These are phyloP conservation scores for Sinella curviseta DNA, from an alignment of 1,140 invertebrate genomes.

Conservation along the genomic window DNA sequence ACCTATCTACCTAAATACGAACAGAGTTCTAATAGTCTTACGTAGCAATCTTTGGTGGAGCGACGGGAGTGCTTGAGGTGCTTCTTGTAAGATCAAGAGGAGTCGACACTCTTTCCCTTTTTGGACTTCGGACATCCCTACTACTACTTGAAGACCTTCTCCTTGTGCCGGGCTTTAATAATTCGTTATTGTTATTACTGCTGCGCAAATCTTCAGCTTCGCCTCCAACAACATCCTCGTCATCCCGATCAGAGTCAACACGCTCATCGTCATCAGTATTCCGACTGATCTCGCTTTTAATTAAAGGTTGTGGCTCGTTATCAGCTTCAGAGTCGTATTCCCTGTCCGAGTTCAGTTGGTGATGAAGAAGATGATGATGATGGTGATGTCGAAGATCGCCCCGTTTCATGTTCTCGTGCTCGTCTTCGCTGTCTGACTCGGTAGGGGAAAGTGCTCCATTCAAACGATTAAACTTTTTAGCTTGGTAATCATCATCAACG, in stretches of 20 bases:
- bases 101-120: slow-evolving; percentile 42
- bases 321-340: not conserved
- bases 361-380: not conserved
- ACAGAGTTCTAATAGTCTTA: not conserved
- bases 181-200: not conserved
- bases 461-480: not conserved
- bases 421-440: slow-evolving; percentile 6
- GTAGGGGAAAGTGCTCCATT: not conserved
- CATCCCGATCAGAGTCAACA: slow-evolving; percentile 33
- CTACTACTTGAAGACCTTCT: slow-evolving; percentile 1
- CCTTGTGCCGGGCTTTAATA: not conserved
- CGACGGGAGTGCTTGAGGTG: slow-evolving; percentile 32
- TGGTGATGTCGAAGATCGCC: slow-evolving; percentile 5
- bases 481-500: slow-evolving; percentile 14
- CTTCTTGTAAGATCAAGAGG: slow-evolving; percentile 45
- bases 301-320: not conserved
- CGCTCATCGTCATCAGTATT: slow-evolving; percentile 28
- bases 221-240: slow-evolving; percentile 28
- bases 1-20: not conserved
- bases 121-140: slow-evolving; percentile 32
- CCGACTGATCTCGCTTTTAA: not conserved
- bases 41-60: slow-evolving; percentile 1
- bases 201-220: slow-evolving; percentile 32
- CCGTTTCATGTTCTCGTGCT: not conserved
- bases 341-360: not conserved